Base-by-base conservation (phyloP, 2,888 invertebrate species). In the Oscheius sp. region DNA sequence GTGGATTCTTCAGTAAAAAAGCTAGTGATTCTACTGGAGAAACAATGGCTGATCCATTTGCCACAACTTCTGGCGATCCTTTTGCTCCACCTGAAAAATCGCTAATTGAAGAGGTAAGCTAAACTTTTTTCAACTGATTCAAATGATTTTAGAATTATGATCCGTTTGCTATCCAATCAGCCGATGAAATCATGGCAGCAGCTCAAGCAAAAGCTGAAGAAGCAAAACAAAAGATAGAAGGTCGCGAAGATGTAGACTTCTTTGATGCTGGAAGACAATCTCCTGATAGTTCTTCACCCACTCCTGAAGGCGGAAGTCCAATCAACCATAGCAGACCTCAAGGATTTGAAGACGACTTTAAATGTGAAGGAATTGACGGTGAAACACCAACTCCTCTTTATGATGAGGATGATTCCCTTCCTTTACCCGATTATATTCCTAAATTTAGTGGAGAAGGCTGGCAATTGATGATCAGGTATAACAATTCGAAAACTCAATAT, bases 331-430 rank as follows among this genome's bases (percentile, higher is more conserved):
- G 12, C 45, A 71, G 85, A 20, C 85, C 85, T 0, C 70, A 72
- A 37, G 82, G 80, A 3, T 86, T 86, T 65, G 86, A 86, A 33
- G 86, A 86, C 65, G 84, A 86, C 42, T 86, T 86, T 74, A 82
- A 82, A 63, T 75, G 74, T 39, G 76, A 71, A 71, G 27, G 27
- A 69, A 52, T 65, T 5, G 75, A 69, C 10, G 50, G 75, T 1
- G 75, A 76, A 29, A 76, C 82, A 0, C 75, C 80, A 8, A 81
- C 83, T 10, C 84, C 84, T 12, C 89, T 96, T 29, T 96, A 92
- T 87, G 96, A 96, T 87, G 95, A 95, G 72, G 96, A 96, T 87
- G 91, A 93, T 52, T 93, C 94, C 0, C 91, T 92, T 87, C 95
- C 95, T 0, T 89, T 98, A 65, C 94, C 94, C 87, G 93, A 93